These are phyloP conservation scores for Pseudonaja textilis DNA, from an alignment of 2,113 vertebrate species.

Conservation along the genomic window DNA sequence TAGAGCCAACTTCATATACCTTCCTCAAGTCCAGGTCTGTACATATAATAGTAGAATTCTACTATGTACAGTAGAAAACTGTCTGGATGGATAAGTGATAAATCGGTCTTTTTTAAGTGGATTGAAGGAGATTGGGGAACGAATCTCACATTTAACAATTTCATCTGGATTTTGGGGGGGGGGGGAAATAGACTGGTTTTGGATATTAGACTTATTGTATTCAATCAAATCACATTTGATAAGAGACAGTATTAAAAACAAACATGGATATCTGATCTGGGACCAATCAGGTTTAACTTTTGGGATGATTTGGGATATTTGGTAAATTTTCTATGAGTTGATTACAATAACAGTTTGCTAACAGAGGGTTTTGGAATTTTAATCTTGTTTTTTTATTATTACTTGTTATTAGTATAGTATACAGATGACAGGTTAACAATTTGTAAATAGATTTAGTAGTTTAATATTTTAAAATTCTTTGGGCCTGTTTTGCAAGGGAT, in stretches of 20 bases:
- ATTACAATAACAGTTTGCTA: too few species aligned
- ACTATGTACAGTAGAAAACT: too few species aligned
- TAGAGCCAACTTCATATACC: neutral
- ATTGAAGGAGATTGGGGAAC: neutral
- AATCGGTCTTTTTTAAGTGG: neutral
- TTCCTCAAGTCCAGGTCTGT: neutral
- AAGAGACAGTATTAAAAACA: neutral
- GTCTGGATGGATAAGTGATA: too few species aligned
- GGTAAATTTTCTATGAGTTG: too few species aligned
- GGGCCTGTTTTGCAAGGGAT: too few species aligned
- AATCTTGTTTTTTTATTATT: too few species aligned
- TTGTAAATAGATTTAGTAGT: too few species aligned
- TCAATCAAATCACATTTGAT: neutral
- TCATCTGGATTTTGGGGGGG: neutral
- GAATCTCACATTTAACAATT: neutral
- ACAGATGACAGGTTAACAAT: too few species aligned
- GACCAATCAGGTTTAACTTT: neutral
- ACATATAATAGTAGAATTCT: neutral
- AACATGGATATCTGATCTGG: neutral
- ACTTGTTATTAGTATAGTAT: too few species aligned
- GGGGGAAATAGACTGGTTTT: neutral
- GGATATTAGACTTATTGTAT: neutral
- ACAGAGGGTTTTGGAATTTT: too few species aligned
- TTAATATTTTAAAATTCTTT: too few species aligned
- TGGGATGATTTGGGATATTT: neutral